Conservation (phyloP, 2,113 vertebrate genomes). For the Hymenochirus boettgeri region DNA sequence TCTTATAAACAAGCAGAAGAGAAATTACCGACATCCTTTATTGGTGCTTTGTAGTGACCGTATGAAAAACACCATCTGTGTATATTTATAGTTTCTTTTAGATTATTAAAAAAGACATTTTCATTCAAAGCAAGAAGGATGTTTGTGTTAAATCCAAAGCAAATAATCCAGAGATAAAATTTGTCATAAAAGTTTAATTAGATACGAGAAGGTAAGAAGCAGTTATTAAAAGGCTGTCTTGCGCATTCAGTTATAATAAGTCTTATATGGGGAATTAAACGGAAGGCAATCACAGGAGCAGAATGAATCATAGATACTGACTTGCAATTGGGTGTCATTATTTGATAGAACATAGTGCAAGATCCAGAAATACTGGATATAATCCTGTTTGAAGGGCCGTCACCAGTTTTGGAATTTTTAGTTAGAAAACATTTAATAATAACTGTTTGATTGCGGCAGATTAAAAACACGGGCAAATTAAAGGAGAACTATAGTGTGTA, state of each 20-base stretch:
- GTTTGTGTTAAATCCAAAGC: conserved; percentile 15
- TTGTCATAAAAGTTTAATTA: conserved; percentile 37
- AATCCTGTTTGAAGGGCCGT: no score
- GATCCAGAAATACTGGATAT: no score
- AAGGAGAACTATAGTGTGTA: no score
- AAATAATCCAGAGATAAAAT: conserved; percentile 32
- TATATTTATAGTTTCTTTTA: not conserved
- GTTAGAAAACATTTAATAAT: no score
- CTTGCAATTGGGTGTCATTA: no score
- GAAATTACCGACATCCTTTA: conserved; percentile 21
- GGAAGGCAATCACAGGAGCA: not conserved
- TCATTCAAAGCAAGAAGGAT: conserved; percentile 14
- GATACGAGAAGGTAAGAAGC: not conserved
- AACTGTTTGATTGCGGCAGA: no score
- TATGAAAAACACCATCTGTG: conserved; percentile 29
- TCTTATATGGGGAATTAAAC: not conserved
- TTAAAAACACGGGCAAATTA: no score
- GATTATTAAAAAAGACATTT: conserved; percentile 4
- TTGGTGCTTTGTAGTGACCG: conserved; percentile 10
- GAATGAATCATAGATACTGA: not conserved
- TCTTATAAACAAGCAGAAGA: not conserved
- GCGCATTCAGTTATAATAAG: not conserved
- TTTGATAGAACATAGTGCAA: not conserved
- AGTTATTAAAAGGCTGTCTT: not conserved
- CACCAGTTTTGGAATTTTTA: no score